Base-by-base conservation (phyloP, 2,797 vertebrate species). In the Lateolabrax maculatus region DNA sequence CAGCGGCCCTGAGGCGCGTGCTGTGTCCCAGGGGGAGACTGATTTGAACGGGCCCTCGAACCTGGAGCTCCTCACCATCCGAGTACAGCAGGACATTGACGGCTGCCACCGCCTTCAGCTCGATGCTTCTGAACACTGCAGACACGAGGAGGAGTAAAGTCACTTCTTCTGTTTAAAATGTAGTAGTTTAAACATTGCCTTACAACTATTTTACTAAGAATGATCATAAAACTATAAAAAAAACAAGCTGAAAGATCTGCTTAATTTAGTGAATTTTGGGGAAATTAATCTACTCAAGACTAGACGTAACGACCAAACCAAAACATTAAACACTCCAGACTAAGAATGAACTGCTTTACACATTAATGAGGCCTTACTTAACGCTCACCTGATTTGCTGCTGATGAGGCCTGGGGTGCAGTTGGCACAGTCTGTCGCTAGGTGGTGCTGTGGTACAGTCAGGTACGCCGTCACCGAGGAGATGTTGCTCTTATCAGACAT, bases 11-110 rank as follows among this genome's bases (percentile, higher is more conserved):
- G 6, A 96, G 41, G 67, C 81, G 63, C n/a, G 89, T 93, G 81
- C 85, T 62, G 66, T 86, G 92, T 15, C 94, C 75, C 76, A 99
- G 91, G 5, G 98, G 97, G 37, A 99, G 93, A 3, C 94, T 97
- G 66, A 99, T 91, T 49, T 98, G 96, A 86, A 99, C 90, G 46
- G 97, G 95, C 27, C 98, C 98, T 6, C 93, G 94, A 36, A 99
- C 87, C 36, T 95, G 95, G 79, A 99, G 86, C 84, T 98, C 95
- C 84, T 95, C 94, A 1, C 95, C 96, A 25, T 91, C 87, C 21
- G 96, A 95, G 87, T 96, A 94, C 80, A 99, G 75, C 51, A 95
- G 96, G 52, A 95, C 88, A 2, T 95, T 97, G 89, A 98, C 29
- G 25, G 96, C 96, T 13, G 96, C 97, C 81, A 97, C 91, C 13